phyloP scores from a whole-genome alignment of 2,888 invertebrate genomes.

The Drosophila neotestacea region DNA sequence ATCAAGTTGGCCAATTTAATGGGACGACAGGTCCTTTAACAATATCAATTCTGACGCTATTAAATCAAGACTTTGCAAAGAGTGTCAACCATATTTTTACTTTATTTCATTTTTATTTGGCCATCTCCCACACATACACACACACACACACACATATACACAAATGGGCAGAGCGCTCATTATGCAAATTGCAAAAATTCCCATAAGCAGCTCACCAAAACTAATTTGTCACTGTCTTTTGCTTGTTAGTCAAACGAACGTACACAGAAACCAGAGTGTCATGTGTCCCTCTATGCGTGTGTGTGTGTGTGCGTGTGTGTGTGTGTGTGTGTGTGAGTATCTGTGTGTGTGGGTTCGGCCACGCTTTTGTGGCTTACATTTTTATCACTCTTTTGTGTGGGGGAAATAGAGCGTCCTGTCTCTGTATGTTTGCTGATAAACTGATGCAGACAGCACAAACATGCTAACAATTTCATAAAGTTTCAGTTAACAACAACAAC shows the following conservation, averaged over 20 bases:
- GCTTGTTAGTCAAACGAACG: slow-evolving; percentile 78
- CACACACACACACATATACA: background rate
- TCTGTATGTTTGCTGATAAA: slow-evolving; percentile 66
- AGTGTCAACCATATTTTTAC: slow-evolving; percentile 76
- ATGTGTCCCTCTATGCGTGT: slow-evolving; percentile 11
- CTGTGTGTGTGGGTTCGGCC: slow-evolving; percentile 43
- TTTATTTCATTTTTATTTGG: slow-evolving; percentile 64
- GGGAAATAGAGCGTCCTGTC: slow-evolving; percentile 18
- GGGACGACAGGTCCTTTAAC: slow-evolving; percentile 20
- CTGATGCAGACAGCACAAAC: slow-evolving; percentile 50
- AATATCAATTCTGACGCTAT: slow-evolving; percentile 49
- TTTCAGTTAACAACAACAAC: slow-evolving; percentile 32
- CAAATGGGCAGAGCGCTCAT: slow-evolving; percentile 55
- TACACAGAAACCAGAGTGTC: slow-evolving; percentile 37
- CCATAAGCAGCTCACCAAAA: slow-evolving; percentile 80
- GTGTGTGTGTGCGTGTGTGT: background rate
- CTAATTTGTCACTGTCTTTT: slow-evolving; percentile 80
- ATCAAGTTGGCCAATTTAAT: slow-evolving; percentile 58
- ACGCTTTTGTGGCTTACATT: slow-evolving; percentile 76
- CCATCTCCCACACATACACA: slow-evolving; percentile 33
- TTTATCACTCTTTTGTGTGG: slow-evolving; percentile 70
- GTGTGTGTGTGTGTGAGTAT: background rate
- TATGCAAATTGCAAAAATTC: slow-evolving; percentile 80
- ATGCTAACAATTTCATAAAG: slow-evolving; percentile 75
- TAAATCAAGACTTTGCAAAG: slow-evolving; percentile 63